phyloP scores from a whole-genome alignment of 2,113 vertebrate genomes.

The Aphelocoma coerulescens region DNA sequence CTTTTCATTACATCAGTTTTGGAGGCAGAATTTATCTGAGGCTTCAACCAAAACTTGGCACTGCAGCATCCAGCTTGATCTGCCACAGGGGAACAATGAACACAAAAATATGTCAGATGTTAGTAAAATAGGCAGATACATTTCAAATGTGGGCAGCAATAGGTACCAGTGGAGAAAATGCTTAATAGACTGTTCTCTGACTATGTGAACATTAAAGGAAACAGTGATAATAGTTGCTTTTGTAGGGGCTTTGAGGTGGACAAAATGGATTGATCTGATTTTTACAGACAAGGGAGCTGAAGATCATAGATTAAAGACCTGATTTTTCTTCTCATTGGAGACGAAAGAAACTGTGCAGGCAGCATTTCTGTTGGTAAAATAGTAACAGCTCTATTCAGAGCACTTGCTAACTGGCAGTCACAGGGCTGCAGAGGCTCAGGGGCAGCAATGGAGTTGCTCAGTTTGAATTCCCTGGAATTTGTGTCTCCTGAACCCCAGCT shows the following conservation, averaged over 20 bases:
- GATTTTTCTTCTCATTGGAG: conserved; percentile 44
- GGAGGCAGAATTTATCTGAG: conserved; percentile 22
- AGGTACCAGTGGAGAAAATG: conserved; percentile 27
- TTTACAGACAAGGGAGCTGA: conserved; percentile 34
- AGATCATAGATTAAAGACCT: conserved; percentile 28
- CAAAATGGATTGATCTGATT: conserved; percentile 36
- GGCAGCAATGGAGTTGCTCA: neutral
- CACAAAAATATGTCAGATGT: conserved; percentile 44
- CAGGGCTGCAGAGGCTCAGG: neutral
- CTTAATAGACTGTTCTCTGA: conserved; percentile 35
- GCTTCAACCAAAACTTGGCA: neutral
- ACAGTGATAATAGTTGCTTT: conserved; percentile 45
- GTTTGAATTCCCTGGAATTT: neutral
- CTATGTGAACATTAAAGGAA: conserved; percentile 43
- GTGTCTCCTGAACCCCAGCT: neutral
- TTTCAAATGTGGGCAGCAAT: conserved; percentile 1
- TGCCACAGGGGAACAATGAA: conserved; percentile 25
- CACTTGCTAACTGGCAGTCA: neutral
- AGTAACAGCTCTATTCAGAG: conserved; percentile 30
- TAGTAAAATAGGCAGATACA: conserved; percentile 36
- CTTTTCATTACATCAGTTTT: conserved; percentile 32
- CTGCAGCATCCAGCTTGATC: neutral
- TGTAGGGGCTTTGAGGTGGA: conserved; percentile 31
- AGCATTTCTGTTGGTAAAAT: conserved; percentile 44
- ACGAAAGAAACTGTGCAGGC: conserved; percentile 42